phyloP scores from a whole-genome alignment of 2,797 vertebrate species.

The Valencia hispanica region DNA sequence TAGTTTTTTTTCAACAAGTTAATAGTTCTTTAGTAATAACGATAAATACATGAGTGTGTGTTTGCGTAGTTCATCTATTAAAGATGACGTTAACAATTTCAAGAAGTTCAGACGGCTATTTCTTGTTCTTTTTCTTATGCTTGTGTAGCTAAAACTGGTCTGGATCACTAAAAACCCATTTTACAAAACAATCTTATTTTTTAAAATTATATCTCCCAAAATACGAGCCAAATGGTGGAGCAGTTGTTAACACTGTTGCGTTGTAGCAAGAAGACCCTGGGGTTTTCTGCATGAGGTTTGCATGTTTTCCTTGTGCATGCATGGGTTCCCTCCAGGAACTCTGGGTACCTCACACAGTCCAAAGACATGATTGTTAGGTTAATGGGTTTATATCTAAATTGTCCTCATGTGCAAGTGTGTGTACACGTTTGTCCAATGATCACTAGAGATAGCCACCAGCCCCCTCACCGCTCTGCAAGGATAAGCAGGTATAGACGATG shows the following conservation, averaged over 20 bases:
- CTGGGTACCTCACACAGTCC: no score
- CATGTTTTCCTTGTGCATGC: no score
- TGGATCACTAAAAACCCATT: not conserved
- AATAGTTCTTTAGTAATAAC: not conserved
- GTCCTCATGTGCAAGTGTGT: not conserved
- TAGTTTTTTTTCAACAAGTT: not conserved
- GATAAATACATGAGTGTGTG: not conserved
- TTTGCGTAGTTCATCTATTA: not conserved
- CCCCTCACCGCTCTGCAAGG: no score
- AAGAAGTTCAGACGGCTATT: not conserved
- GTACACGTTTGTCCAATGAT: no score
- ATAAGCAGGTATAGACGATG: not conserved
- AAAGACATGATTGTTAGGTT: not conserved
- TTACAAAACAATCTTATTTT: not conserved
- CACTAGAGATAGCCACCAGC: no score
- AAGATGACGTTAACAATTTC: not conserved
- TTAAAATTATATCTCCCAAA: not conserved
- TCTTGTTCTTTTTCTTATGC: not conserved
- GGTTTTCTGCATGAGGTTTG: no score
- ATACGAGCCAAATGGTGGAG: not conserved
- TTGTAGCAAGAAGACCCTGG: no score
- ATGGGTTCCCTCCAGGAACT: no score
- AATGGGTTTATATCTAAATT: not conserved
- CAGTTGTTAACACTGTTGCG: not conserved
- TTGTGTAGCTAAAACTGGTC: not conserved